Evolutionary conservation across 1,140 invertebrate genomes (phyloP).

Genomic region (Drosophila lini): DNA sequence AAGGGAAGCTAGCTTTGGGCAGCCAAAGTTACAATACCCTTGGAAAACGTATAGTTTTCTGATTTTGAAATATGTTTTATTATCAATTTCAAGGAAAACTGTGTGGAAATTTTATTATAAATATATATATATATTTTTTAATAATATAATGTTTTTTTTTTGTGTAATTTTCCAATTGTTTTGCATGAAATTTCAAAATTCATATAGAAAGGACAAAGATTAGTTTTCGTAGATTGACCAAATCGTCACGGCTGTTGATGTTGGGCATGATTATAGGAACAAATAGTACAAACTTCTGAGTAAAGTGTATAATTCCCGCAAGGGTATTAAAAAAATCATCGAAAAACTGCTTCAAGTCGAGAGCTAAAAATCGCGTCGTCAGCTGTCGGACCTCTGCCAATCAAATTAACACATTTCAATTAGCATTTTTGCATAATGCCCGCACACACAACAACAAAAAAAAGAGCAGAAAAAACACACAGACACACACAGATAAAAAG

Average conservation of each 20-base stretch:
- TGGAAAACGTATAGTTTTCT: too few relatives aligned
- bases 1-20: background rate
- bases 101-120: too few relatives aligned
- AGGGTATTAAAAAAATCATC: background rate
- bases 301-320: background rate
- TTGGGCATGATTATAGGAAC: background rate
- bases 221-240: background rate
- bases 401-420: conserved; percentile 81
- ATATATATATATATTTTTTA: too few relatives aligned
- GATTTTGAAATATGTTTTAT: too few relatives aligned
- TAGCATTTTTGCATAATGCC: conserved; percentile 69
- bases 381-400: conserved; percentile 63
- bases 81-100: too few relatives aligned
- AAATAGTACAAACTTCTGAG: too few relatives aligned
- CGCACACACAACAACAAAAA: conserved; percentile 30
- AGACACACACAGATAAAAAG: conserved; percentile 1
- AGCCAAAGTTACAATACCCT: background rate
- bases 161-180: too few relatives aligned
- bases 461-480: conserved; percentile 4
- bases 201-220: too few relatives aligned
- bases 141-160: too few relatives aligned
- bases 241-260: background rate
- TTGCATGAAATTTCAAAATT: too few relatives aligned
- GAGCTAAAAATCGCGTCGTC: conserved; percentile 42
- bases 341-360: conserved; percentile 17